phyloP scores from a whole-genome alignment of 1,140 invertebrate genomes.

The Nilaparvata lugens region DNA sequence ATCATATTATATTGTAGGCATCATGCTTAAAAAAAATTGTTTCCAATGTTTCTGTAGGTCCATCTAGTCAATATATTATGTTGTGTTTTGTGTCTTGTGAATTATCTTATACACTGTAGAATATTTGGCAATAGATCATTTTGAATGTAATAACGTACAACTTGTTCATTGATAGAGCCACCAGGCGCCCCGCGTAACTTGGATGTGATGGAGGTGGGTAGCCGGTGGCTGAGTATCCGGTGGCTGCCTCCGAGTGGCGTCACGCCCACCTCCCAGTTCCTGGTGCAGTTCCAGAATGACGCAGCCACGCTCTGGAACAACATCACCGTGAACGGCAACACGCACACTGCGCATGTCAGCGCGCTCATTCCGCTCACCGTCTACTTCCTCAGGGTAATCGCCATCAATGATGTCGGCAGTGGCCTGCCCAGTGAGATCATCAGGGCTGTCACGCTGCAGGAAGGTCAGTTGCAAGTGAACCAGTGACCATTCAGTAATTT shows the following conservation, averaged over 20 bases:
- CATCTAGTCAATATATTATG: no score
- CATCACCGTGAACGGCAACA: conserved; percentile 30
- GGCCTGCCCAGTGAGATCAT: conserved; percentile 64
- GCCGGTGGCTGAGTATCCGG: conserved; percentile 35
- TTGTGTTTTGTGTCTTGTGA: no score
- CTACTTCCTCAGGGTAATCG: conserved; percentile 70
- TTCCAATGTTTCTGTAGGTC: no score
- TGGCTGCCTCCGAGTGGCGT: conserved; percentile 49
- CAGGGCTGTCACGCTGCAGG: conserved; percentile 73
- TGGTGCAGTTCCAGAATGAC: conserved; percentile 31
- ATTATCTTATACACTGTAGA: no score
- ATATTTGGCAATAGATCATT: no score
- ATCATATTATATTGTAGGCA: no score
- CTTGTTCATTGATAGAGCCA: conserved; percentile 48
- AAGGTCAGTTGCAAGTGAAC: conserved; percentile 42
- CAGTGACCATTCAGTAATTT: neutral
- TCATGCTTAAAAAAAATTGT: no score
- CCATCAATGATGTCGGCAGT: conserved; percentile 71
- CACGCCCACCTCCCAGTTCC: conserved; percentile 35
- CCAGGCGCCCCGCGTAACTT: conserved; percentile 53
- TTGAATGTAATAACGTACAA: no score
- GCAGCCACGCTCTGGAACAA: conserved; percentile 25
- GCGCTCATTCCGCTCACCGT: conserved; percentile 62
- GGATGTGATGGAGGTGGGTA: conserved; percentile 35
- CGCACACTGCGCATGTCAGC: conserved; percentile 38